Conservation (phyloP, 2,888 invertebrate species). For the Drosophila lutescens region DNA sequence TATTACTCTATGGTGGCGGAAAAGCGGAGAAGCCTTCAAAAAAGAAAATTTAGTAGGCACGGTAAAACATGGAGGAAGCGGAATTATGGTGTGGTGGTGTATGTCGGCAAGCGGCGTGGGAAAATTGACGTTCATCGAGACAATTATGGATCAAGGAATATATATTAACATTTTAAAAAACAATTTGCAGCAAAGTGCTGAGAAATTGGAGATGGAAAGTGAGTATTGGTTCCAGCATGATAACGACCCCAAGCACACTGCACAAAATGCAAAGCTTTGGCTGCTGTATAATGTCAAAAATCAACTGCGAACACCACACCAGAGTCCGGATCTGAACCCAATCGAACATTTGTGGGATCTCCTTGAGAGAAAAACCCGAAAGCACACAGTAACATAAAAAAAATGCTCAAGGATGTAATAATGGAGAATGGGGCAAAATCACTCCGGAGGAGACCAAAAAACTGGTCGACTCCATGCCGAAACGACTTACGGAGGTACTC, state of each 20-base stretch:
- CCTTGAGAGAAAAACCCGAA: not conserved
- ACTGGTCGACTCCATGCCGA: not conserved
- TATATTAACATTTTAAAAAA: too few species aligned
- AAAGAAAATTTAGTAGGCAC: not conserved
- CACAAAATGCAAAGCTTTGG: too few species aligned
- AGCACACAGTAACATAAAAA: conserved; percentile 1
- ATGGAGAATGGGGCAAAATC: not conserved
- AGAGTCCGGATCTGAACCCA: not conserved
- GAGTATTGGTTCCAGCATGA: too few species aligned
- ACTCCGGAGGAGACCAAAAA: conserved; percentile 1
- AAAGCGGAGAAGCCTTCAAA: conserved; percentile 1
- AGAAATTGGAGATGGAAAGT: too few species aligned
- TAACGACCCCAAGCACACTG: too few species aligned
- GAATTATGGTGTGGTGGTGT: not conserved
- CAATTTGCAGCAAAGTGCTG: too few species aligned
- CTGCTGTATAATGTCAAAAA: not conserved
- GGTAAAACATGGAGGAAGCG: not conserved
- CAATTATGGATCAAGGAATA: too few species aligned
- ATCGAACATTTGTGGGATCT: not conserved
- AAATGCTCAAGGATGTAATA: not conserved
- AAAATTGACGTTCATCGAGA: too few species aligned
- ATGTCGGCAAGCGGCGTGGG: too few species aligned
- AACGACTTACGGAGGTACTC: not conserved
- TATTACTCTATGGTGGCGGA: too few species aligned
- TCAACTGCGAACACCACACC: not conserved